Evolutionary conservation across 2,113 vertebrate genomes (phyloP).

Genomic region (Macrotis lagotis): DNA sequence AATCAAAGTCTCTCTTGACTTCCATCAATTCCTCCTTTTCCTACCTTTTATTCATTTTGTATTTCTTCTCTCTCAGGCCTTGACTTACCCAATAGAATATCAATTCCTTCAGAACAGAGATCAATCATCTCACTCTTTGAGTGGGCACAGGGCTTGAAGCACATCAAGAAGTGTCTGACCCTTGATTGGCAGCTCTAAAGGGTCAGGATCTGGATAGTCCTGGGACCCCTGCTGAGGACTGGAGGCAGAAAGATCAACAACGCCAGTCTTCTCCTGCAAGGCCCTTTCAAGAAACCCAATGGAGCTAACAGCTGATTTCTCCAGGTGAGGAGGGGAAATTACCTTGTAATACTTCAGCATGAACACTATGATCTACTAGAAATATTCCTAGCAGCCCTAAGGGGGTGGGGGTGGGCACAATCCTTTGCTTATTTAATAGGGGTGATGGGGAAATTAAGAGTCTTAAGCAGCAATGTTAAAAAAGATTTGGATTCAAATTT

Average conservation of each 20-base stretch:
- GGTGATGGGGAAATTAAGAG: background rate
- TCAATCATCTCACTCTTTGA: background rate
- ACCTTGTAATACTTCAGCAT: background rate
- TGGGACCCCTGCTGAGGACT: background rate
- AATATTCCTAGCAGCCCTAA: background rate
- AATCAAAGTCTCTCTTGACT: background rate
- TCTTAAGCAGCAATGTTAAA: background rate
- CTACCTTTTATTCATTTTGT: slow-evolving; percentile 3
- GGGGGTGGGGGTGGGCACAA: background rate
- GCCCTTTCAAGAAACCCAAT: background rate
- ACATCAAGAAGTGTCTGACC: background rate
- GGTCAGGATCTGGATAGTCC: background rate
- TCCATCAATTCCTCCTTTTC: background rate
- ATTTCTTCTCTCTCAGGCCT: slow-evolving; percentile 3
- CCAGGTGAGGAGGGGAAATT: background rate
- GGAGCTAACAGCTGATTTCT: background rate
- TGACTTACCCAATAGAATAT: slow-evolving; percentile 32
- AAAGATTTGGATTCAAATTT: background rate
- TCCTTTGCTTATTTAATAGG: background rate
- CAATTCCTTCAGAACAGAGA: background rate
- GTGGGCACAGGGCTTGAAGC: background rate
- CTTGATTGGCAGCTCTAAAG: background rate
- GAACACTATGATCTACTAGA: background rate
- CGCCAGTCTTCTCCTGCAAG: background rate
- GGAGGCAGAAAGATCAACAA: background rate